These are phyloP conservation scores for Gallinago nigripennis DNA, from an alignment of 2,797 vertebrate genomes.

Conservation along the genomic window DNA sequence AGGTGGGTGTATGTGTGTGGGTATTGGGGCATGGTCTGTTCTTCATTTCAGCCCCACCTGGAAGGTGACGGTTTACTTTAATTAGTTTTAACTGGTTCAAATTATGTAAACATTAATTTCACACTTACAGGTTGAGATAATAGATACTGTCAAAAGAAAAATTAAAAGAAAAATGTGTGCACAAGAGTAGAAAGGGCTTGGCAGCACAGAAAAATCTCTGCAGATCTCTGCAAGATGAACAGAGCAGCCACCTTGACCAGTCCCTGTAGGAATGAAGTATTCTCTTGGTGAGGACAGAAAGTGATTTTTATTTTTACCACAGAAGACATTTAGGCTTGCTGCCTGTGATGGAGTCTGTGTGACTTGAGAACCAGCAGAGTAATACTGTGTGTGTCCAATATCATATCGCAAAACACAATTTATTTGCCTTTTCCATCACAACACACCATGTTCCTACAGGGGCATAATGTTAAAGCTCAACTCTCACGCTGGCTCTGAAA, in stretches of 20 bases:
- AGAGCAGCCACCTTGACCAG: neutral
- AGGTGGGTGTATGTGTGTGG: neutral
- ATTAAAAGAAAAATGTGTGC: neutral
- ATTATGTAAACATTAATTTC: constrained; percentile 38
- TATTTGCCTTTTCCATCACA: constrained; percentile 49
- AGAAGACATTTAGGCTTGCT: neutral
- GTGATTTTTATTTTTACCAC: constrained; percentile 3
- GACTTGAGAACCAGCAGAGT: neutral
- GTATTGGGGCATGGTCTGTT: neutral
- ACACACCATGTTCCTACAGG: neutral
- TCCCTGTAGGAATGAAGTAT: neutral
- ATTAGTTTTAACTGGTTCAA: constrained; percentile 22
- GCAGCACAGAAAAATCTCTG: neutral
- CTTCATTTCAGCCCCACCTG: neutral
- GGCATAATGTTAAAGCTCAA: constrained; percentile 17
- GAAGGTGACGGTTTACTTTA: neutral
- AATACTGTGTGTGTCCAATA: neutral
- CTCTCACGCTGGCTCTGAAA: constrained; percentile 18
- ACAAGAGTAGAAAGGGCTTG: neutral
- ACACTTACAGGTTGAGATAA: neutral
- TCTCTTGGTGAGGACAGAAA: neutral
- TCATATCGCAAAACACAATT: constrained; percentile 15
- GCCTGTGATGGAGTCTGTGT: neutral
- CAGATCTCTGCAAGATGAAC: neutral
- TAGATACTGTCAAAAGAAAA: constrained; percentile 11